Base-by-base conservation (phyloP, 2,888 invertebrate species). In the Camptogramma bilineatum region DNA sequence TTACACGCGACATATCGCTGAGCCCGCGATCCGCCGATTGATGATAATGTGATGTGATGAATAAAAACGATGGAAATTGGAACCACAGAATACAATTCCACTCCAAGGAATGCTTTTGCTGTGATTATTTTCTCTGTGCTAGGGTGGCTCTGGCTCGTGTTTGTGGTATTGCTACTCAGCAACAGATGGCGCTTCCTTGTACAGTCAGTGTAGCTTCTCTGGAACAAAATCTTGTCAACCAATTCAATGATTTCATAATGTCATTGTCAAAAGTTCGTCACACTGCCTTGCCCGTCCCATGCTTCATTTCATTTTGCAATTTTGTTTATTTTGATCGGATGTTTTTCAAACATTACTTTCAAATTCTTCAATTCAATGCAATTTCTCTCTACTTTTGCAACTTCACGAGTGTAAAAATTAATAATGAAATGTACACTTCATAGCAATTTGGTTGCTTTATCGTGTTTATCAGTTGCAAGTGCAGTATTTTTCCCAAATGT, bases 1-100 rank as follows among this genome's bases (percentile, higher is more conserved):
- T 4, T 19, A 69, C 19, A 34, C 74, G 72, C 73, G 74, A 70
- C 90, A 91, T 91, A 34, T 70, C 74, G 68, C 60, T 64, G 18
- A 54, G 65, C 65, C 53, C 39, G 24, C 47, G 19, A 51, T 16
- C 9, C 16, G 31, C 9, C 24, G 54, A 55, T 28, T 57, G 55
- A 51, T 56, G 8, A n/a, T 50, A 57, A 24, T 46, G 51, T 34
- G 34, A 50, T 34, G 34, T 10, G 9, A 10, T 8, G 9, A 8
- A 31, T 5, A 5, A 5, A 2, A 34, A 34, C 9, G 9, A n/a
- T n/a, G n/a, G n/a, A n/a, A n/a, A n/a, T n/a, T n/a, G n/a, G n/a
- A n/a, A n/a, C n/a, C n/a, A n/a, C n/a, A n/a, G n/a, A n/a, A n/a
- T n/a, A n/a, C n/a, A n/a, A n/a, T n/a, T n/a, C n/a, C n/a, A n/a